Percentiles rank a stretch among this genome's conserved stretches.
Conservation (phyloP, 2,113 vertebrate genomes). For the Vidua chalybeata region DNA sequence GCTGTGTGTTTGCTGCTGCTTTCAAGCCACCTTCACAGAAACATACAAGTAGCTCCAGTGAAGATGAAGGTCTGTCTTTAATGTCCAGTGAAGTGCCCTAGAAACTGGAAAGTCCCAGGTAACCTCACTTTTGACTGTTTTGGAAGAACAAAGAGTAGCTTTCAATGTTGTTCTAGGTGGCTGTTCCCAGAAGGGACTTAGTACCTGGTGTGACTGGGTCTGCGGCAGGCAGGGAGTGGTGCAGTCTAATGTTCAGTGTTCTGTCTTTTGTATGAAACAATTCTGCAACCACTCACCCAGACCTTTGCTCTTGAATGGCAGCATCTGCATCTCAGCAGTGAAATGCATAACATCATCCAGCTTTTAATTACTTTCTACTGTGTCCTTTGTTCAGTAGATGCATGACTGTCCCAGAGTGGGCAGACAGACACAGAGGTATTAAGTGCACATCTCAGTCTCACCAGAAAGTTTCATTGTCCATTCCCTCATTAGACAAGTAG, state of each 20-base stretch:
- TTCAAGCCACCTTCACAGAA: neutral
- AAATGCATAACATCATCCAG: neutral
- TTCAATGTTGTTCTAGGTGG: neutral
- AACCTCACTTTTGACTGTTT: neutral
- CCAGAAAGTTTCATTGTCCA: conserved; percentile 96
- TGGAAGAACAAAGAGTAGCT: neutral
- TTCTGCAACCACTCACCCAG: neutral
- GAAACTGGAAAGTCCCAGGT: neutral
- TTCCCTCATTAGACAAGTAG: conserved; percentile 87
- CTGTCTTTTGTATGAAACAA: neutral
- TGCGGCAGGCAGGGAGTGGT: neutral
- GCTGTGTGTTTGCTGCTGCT: neutral
- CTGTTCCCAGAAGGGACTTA: neutral
- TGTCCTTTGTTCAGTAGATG: neutral
- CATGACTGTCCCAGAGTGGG: neutral
- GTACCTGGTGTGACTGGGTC: neutral
- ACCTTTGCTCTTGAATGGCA: neutral
- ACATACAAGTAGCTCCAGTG: neutral
- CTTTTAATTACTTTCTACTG: neutral
- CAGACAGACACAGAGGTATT: neutral
- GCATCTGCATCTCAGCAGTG: neutral
- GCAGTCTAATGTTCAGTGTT: neutral
- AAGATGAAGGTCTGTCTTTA: neutral
- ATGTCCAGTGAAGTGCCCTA: neutral
- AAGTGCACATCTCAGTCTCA: conserved; percentile 58